phyloP scores from a whole-genome alignment of 2,888 invertebrate genomes.

The Lithophane ornitopus region DNA sequence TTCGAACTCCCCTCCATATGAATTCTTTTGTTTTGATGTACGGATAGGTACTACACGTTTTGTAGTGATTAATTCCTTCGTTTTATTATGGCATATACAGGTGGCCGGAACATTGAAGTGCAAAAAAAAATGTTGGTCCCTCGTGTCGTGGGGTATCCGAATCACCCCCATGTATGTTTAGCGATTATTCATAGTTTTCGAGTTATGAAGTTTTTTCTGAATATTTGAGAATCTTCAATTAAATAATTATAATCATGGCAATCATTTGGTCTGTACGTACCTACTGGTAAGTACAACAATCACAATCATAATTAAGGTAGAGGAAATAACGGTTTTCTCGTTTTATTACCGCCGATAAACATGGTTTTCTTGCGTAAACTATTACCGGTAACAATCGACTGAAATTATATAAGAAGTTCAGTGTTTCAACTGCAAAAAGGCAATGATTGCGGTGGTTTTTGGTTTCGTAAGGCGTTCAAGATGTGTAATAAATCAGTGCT shows the following conservation, averaged over 20 bases:
- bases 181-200: too few relatives aligned
- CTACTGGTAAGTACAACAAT: neutral
- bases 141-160: too few relatives aligned
- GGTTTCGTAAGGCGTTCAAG: constrained; percentile 4
- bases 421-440: constrained; percentile 3
- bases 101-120: too few relatives aligned
- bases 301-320: constrained; percentile 9
- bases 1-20: neutral
- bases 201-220: too few relatives aligned
- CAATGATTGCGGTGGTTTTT: constrained; percentile 6
- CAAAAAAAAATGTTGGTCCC: too few relatives aligned
- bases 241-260: neutral
- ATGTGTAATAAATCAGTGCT: constrained; percentile 2
- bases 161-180: too few relatives aligned
- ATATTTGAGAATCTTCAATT: too few relatives aligned
- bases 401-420: constrained; percentile 40
- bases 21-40: constrained; percentile 15
- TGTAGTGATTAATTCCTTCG: neutral
- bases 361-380: constrained; percentile 40
- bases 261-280: constrained; percentile 6
- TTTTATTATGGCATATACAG: neutral
- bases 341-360: constrained; percentile 51
- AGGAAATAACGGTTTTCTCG: constrained; percentile 51
- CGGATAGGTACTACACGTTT: neutral
- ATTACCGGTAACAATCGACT: constrained; percentile 43